Evolutionary conservation across 2,113 vertebrate genomes (phyloP).

Genomic region (Vulpes ferrilata): DNA sequence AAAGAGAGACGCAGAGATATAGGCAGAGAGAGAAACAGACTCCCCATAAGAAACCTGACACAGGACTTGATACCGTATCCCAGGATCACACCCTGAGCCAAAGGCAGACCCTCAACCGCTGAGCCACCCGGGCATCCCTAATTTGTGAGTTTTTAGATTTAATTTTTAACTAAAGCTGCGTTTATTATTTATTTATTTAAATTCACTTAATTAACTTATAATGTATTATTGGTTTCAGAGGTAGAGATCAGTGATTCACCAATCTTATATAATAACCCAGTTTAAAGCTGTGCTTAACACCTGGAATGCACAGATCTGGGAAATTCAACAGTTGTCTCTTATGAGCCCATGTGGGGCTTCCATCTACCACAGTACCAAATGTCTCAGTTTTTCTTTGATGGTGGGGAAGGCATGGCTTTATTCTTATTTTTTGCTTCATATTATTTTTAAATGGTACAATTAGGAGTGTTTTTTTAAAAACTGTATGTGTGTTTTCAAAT

Average conservation of each 20-base stretch:
- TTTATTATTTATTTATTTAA: too few species aligned
- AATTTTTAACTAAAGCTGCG: neutral
- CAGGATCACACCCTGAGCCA: too few species aligned
- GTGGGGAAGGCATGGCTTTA: neutral
- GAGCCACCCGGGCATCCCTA: too few species aligned
- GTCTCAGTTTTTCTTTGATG: conserved; percentile 8
- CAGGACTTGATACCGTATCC: too few species aligned
- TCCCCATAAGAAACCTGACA: too few species aligned
- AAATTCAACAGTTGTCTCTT: neutral
- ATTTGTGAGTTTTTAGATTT: neutral
- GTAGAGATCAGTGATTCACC: too few species aligned
- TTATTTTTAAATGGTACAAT: neutral
- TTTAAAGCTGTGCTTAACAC: neutral
- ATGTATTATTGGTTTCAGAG: too few species aligned
- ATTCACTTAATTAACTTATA: too few species aligned
- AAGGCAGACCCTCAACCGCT: too few species aligned
- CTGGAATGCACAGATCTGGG: neutral
- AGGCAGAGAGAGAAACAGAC: too few species aligned
- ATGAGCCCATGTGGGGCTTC: neutral
- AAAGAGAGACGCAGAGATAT: too few species aligned
- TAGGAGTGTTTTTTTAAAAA: neutral
- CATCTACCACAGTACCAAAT: neutral
- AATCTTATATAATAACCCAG: too few species aligned
- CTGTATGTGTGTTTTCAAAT: neutral
- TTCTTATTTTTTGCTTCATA: neutral